A percentile compares a stretch with the other conserved stretches of the same genome.
Evolutionary conservation across 2,797 vertebrate species (phyloP).

Genomic region (Tadarida brasiliensis): DNA sequence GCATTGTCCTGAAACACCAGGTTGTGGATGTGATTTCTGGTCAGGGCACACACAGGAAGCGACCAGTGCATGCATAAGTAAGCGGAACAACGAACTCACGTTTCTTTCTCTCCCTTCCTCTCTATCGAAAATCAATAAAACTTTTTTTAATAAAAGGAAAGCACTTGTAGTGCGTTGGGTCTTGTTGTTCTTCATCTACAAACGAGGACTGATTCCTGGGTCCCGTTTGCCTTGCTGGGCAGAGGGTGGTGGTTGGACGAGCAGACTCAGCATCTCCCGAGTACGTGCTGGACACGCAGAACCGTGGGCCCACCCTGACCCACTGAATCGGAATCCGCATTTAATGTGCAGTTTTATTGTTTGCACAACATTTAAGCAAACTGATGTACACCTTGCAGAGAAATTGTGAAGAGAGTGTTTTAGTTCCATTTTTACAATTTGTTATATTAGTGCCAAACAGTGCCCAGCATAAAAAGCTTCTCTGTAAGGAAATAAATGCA

Average conservation of each 20-base stretch:
- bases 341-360: not conserved
- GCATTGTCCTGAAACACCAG: too few relatives aligned
- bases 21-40: too few relatives aligned
- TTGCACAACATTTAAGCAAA: not conserved
- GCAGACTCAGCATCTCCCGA: not conserved
- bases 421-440: not conserved
- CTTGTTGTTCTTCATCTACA: not conserved
- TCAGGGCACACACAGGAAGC: too few relatives aligned
- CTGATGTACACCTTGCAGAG: not conserved
- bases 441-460: not conserved
- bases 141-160: not conserved
- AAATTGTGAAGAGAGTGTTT: not conserved
- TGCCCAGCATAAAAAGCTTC: not conserved
- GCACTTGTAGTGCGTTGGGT: not conserved
- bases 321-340: too few relatives aligned
- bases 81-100: too few relatives aligned
- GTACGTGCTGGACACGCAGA: not conserved
- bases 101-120: too few relatives aligned
- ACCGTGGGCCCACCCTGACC: not conserved
- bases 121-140: too few relatives aligned
- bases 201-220: not conserved
- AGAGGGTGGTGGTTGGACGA: fast-evolving
- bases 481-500: not conserved
- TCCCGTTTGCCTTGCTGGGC: not conserved
- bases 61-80: too few relatives aligned